Evolutionary conservation across 2,797 vertebrate species (phyloP), one percentile per base, ranked within the genome.

Genomic region (Tinamus major): DNA sequence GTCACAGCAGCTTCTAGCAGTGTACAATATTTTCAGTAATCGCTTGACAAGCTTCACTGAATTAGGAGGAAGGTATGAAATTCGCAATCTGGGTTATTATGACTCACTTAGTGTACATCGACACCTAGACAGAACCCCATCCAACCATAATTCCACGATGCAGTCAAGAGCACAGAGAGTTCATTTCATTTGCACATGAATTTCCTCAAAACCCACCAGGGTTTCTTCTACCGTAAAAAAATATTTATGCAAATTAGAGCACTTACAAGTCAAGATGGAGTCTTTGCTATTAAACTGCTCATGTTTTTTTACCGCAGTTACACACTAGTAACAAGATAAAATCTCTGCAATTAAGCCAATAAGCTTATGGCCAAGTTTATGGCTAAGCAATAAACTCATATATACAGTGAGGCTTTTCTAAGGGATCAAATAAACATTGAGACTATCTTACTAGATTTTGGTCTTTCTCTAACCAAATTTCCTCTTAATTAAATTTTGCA

Each of bases 1-100:
- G 82, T 92, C 91, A 95, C 72, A 91, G 93, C 72, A 92, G 76
- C 90, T 85, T 90, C 87, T 90, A 92, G 90, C 48, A 79, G 65
- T 70, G 79, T 90, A 87, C 94, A 96, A 96, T 93, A 92, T 94
- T 96, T 95, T 86, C 94, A 84, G 76, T 63, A 85, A 90, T 85
- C 86, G 91, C 71, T 94, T 92, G 82, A 92, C 84, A 83, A 27
- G 76, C 81, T 87, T 91, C 17, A 1, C 37, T 92, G 80, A 86
- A 76, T 90, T 53, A 92, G 71, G 69, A 88, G 89, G 74, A 93
- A 89, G 58, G 70, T 76, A 92, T 0, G 2, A 84, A 78, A 93
- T 59, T 89, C 55, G 86, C 39, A 35, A 83, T 80, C 76, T 69
- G 58, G 62, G 72, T 76, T 80, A 51, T 75, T 94, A 89, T 58